phyloP scores from a whole-genome alignment of 2,797 vertebrate genomes.

The Sebastes minor region DNA sequence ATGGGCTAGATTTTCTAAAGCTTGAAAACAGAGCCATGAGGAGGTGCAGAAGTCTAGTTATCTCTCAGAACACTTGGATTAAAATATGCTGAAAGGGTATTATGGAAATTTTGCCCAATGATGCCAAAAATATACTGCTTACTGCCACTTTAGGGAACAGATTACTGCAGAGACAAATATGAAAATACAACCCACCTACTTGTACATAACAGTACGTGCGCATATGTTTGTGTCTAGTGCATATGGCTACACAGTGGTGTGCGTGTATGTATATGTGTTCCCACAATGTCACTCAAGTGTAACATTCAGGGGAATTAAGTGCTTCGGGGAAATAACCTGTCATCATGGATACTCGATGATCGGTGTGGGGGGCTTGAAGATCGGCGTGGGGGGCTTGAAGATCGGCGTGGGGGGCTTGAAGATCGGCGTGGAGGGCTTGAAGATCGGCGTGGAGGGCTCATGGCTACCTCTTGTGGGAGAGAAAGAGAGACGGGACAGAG shows the following conservation, averaged over 20 bases:
- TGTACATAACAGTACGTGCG: background rate
- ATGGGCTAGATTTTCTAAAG: too few relatives aligned
- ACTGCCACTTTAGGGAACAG: background rate
- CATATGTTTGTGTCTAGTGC: background rate
- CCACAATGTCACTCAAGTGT: background rate
- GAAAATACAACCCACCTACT: background rate
- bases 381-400: constrained; percentile 69
- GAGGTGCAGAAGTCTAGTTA: too few relatives aligned
- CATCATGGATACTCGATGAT: constrained; percentile 65
- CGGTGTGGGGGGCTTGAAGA: constrained; percentile 61
- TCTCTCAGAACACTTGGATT: too few relatives aligned
- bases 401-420: constrained; percentile 63
- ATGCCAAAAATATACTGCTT: too few relatives aligned
- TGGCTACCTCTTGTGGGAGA: constrained; percentile 67
- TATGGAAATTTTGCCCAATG: too few relatives aligned
- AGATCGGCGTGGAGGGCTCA: constrained; percentile 73
- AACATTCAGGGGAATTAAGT: constrained; percentile 11
- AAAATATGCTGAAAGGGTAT: too few relatives aligned
- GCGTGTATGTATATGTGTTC: background rate
- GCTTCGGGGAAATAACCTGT: constrained; percentile 76
- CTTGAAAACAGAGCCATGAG: too few relatives aligned
- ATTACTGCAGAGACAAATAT: background rate
- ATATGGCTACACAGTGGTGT: background rate
- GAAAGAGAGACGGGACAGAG: background rate
- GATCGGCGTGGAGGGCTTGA: constrained; percentile 69